These are phyloP conservation scores for Dicyrtoma fusca DNA, from an alignment of 2,888 invertebrate species.

Conservation along the genomic window DNA sequence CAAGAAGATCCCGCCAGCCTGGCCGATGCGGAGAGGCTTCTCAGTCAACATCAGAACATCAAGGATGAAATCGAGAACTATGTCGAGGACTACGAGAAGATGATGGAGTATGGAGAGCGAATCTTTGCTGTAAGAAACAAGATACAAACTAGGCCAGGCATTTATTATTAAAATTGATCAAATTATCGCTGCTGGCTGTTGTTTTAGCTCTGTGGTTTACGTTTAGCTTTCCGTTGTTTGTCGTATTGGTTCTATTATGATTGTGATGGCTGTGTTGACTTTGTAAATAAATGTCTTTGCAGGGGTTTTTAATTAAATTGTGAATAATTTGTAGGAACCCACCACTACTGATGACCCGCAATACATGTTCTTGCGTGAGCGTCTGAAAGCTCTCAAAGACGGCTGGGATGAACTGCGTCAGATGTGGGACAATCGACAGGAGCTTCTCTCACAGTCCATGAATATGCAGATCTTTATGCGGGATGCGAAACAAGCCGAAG, in stretches of 20 bases:
- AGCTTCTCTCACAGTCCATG: constrained; percentile 89
- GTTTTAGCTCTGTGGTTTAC: no score
- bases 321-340: constrained; percentile 66
- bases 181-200: no score
- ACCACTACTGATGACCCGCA: constrained; percentile 94
- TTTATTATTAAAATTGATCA: no score
- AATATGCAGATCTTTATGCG: constrained; percentile 94
- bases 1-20: constrained; percentile 92
- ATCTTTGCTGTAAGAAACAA: constrained; percentile 72
- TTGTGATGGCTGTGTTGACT: background rate
- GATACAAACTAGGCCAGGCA: no score
- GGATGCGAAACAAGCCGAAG: constrained; percentile 97
- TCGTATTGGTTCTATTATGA: no score
- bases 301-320: no score
- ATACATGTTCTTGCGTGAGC: constrained; percentile 99
- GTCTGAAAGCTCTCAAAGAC: constrained; percentile 95
- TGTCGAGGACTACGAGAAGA: constrained; percentile 95
- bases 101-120: constrained; percentile 99
- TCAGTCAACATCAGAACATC: constrained; percentile 97
- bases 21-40: constrained; percentile 93
- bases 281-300: constrained; percentile 33
- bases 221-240: no score
- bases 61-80: constrained; percentile 99
- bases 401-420: constrained; percentile 99
- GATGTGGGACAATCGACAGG: constrained; percentile 98